Evolutionary conservation across 2,888 invertebrate genomes (phyloP), one percentile per base, ranked within the genome.

Genomic region (Cosmopolites sordidus): DNA sequence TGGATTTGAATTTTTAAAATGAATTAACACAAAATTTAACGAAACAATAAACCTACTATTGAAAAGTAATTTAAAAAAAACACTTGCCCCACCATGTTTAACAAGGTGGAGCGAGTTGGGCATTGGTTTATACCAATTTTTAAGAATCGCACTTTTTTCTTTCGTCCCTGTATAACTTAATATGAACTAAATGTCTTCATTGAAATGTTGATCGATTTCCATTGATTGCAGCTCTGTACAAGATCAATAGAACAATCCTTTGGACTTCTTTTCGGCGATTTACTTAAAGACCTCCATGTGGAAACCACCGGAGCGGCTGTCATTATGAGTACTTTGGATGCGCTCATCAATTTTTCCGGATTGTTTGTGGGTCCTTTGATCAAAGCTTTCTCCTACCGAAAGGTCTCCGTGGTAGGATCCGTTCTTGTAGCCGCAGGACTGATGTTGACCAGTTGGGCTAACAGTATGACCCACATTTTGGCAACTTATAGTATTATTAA

Each of bases 191-290:
- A n/a, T n/a, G n/a, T n/a, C n/a, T n/a, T n/a, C n/a, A n/a, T n/a
- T n/a, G n/a, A n/a, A n/a, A n/a, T n/a, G n/a, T n/a, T n/a, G n/a
- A n/a, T n/a, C n/a, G n/a, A n/a, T n/a, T n/a, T n/a, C n/a, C n/a
- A 14, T 37, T 37, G 14, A n/a, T 40, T 40, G 17, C 40, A 89
- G 89, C 79, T 89, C 69, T 87, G 87, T 57, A 86, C 89, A 44
- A 79, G 89, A 67, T 86, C 88, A 16, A 79, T 89, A 66, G 89
- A 89, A 71, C 88, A 89, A 48, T 89, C 88, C 1, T 89, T 89
- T 66, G 88, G 88, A 41, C 76, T 89, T 46, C 79, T 89, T n/a
- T 89, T 89, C 69, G 84, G 86, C 63, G 87, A 88, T 70, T 75
- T 86, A 30, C 73, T 89, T 48, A 77, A 77, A 51, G 82, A 84